Base-by-base conservation (phyloP, 1,140 invertebrate genomes). In the Glossosoma conforme region DNA sequence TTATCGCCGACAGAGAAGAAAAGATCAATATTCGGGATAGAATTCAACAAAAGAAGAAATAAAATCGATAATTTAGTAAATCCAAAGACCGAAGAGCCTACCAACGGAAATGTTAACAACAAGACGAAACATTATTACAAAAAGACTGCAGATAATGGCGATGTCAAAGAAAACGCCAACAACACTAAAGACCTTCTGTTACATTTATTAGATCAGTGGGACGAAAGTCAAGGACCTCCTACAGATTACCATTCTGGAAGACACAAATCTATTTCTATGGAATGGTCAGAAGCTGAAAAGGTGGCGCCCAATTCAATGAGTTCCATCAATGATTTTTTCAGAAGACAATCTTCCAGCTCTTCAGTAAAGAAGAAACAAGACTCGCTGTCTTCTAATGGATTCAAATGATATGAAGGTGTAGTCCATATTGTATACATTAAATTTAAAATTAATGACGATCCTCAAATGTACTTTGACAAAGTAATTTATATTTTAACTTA, bases 161-260 rank as follows among this genome's bases (percentile, higher is more conserved):
- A 52, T 11, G 37, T 49, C 1, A 52, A 55, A 45, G 70, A 69
- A 44, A 79, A 78, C 19, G 78, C 78, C 5, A 79, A 79, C 50
- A 82, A 80, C 52, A 84, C 84, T 8, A 86, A 87, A 65, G 82
- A 87, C 62, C 70, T 87, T 14, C 63, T 89, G 20, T 61, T 87
- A 14, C 80, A 85, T 65, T 66, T 89, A 32, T 62, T 89, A 22
- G 82, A 84, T 45, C 84, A 86, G 64, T 87, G 84, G 82, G 83
- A 83, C 2, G 81, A 84, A 36, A 74, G 61, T 1, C 62, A 66
- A 20, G 24, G 20, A 13, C 54, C 62, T 17, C 57, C 56, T 14
- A 61, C 61, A 21, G 67, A 66, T 55, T 54, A 28, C 13, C 46
- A 58, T 24, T 60, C 57, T 36, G 67, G 68, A 6, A 64, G 78